Percentiles rank a stretch among this genome's conserved stretches.
Evolutionary conservation across 2,113 vertebrate genomes (phyloP).

Genomic region (Seriola rivoliana): DNA sequence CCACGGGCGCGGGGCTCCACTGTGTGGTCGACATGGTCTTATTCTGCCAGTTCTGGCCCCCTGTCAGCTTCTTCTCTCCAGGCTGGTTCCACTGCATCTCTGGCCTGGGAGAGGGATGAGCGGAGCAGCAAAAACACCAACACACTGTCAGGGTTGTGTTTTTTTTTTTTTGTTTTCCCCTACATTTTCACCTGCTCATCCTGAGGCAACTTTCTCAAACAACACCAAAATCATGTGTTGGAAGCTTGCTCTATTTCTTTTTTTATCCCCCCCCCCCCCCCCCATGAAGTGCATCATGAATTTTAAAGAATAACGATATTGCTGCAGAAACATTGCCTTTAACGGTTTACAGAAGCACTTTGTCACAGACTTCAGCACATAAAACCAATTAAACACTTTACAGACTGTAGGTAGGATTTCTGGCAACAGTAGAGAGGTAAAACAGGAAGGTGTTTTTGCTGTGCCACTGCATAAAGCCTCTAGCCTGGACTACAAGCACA

Average conservation of each 20-base stretch:
- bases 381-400: not conserved
- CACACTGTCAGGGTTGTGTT: not conserved
- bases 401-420: not conserved
- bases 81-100: constrained; percentile 90
- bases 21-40: constrained; percentile 90
- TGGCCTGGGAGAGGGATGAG: constrained; percentile 75
- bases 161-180: no score
- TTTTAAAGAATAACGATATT: constrained; percentile 10
- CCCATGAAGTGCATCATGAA: not conserved
- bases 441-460: not conserved
- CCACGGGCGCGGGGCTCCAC: constrained; percentile 87
- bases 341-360: not conserved
- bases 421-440: not conserved
- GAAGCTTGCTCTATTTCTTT: not conserved
- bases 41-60: constrained; percentile 92
- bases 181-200: not conserved
- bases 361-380: not conserved
- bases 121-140: not conserved
- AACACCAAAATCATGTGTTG: not conserved
- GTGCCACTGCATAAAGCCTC: not conserved
- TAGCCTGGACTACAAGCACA: not conserved
- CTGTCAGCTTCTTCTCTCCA: constrained; percentile 90
- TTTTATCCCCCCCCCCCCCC: not conserved
- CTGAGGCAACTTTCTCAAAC: not conserved
- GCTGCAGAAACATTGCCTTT: not conserved